Percentiles rank a stretch among this genome's conserved stretches.
Conservation (phyloP, 1,140 invertebrate species). For the Hyles vespertilio region DNA sequence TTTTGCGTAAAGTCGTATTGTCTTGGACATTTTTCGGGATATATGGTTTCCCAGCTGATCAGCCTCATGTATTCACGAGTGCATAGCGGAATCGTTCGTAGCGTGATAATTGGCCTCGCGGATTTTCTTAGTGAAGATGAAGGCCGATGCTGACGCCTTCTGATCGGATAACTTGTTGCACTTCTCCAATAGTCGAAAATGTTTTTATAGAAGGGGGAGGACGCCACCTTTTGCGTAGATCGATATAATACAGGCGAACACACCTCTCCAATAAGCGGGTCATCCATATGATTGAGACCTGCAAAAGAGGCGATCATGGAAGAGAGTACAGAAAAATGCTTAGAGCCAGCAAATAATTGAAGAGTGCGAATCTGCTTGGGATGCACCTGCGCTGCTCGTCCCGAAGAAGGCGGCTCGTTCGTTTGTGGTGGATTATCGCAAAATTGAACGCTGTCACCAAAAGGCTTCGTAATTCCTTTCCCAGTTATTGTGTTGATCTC, state of each 20-base stretch:
- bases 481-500: not conserved
- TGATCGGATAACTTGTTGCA: not conserved
- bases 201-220: slow-evolving; percentile 23
- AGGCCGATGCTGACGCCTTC: not conserved
- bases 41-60: slow-evolving; percentile 1
- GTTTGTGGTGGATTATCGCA: slow-evolving; percentile 27
- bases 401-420: slow-evolving; percentile 16
- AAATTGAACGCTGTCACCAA: too few relatives aligned
- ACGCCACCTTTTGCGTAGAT: slow-evolving; percentile 17
- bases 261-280: too few relatives aligned
- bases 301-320: too few relatives aligned
- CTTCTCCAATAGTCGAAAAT: slow-evolving; percentile 7
- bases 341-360: slow-evolving; percentile 17
- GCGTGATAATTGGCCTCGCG: not conserved
- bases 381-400: slow-evolving; percentile 23
- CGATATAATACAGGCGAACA: not conserved
- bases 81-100: not conserved
- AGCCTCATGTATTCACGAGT: slow-evolving; percentile 11
- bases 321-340: slow-evolving; percentile 12
- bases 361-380: slow-evolving; percentile 21
- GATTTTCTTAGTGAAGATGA: not conserved
- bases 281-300: too few relatives aligned
- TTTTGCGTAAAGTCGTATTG: slow-evolving; percentile 9
- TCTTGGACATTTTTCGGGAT: slow-evolving; percentile 22
- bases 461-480: too few relatives aligned